Conservation (phyloP, 2,113 vertebrate species). For the Dromaius novaehollandiae region DNA sequence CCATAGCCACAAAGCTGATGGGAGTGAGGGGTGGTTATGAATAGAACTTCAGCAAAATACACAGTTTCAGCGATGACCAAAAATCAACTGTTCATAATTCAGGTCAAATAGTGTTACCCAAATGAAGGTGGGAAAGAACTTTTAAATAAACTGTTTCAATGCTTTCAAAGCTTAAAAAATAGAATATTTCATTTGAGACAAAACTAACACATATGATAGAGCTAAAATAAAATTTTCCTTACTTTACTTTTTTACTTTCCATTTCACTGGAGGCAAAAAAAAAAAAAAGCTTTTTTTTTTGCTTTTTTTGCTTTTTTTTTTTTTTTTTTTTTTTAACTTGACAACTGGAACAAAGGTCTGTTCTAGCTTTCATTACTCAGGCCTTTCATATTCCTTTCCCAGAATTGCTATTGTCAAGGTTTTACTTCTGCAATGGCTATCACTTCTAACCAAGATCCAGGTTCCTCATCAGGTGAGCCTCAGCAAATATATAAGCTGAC, state of each 20-base stretch:
- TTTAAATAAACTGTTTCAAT: neutral
- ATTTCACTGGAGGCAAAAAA: neutral
- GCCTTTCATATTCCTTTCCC: neutral
- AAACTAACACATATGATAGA: neutral
- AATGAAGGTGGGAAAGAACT: neutral
- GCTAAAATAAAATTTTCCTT: neutral
- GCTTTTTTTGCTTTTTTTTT: too few relatives aligned
- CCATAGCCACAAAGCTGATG: neutral
- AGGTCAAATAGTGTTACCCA: neutral
- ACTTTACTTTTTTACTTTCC: neutral
- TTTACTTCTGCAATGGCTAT: neutral
- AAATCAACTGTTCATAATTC: neutral
- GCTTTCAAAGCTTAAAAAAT: neutral
- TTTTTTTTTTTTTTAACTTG: neutral
- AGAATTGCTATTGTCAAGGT: accelerated
- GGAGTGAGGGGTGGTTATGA: neutral
- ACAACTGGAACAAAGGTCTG: neutral
- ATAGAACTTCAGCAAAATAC: neutral
- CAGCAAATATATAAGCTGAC: neutral
- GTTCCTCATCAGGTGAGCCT: neutral
- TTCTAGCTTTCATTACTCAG: neutral
- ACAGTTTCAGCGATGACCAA: neutral
- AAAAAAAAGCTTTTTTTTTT: too few relatives aligned
- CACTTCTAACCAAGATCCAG: neutral
- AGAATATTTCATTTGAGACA: neutral